These are phyloP conservation scores for Lutjanus campechanus DNA, from an alignment of 2,797 vertebrate genomes.

Conservation along the genomic window DNA sequence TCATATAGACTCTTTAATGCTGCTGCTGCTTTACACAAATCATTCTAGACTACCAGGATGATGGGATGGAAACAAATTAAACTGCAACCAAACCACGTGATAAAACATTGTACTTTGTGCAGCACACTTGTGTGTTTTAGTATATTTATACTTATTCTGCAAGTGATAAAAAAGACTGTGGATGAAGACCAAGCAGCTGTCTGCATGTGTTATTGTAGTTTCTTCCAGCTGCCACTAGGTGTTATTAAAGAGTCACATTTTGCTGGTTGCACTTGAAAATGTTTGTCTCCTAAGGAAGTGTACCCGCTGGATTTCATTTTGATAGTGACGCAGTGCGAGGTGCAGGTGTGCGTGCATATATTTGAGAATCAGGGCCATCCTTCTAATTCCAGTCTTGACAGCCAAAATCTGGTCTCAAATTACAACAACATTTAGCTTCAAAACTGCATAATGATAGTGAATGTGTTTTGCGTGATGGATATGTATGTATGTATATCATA, in stretches of 20 bases:
- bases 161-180: not conserved
- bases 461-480: not conserved
- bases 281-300: not conserved
- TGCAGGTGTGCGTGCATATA: not conserved
- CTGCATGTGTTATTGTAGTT: slow-evolving; percentile 41
- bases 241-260: slow-evolving; percentile 40
- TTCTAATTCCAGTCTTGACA: not conserved
- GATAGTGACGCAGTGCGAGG: not conserved
- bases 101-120: not conserved
- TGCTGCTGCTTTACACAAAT: slow-evolving; percentile 3
- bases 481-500: not conserved
- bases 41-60: not conserved
- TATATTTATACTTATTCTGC: not conserved
- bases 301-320: not conserved
- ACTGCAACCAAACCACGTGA: not conserved
- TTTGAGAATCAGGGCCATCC: not conserved
- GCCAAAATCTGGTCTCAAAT: not conserved
- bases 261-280: not conserved
- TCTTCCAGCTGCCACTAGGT: slow-evolving; percentile 52
- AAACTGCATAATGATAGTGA: not conserved
- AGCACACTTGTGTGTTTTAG: not conserved
- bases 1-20: not conserved
- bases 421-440: not conserved
- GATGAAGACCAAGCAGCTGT: not conserved
- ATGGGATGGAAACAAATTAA: too few relatives aligned